Base-by-base conservation (phyloP, 2,797 vertebrate genomes). In the Siniperca scherzeri region DNA sequence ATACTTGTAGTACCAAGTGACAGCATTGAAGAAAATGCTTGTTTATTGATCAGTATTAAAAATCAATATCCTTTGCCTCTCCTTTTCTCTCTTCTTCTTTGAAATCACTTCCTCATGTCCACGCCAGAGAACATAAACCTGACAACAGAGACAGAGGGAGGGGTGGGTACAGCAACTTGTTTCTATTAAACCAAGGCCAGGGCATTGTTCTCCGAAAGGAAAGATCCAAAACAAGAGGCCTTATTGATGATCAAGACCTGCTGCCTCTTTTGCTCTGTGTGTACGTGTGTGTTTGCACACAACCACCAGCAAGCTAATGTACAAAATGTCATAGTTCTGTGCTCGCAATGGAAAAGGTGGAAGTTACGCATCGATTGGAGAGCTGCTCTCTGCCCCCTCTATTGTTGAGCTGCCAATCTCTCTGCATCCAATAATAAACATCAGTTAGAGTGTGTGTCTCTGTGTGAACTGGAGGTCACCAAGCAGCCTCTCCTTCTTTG, bases 371-470 rank as follows among this genome's bases (percentile, higher is more conserved):
- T 79, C 78, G 85, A 89, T 90, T 86, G 87, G 56, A 87, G 86
- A 64, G 27, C 59, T 75, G 72, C 83, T 77, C 87, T 83, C 69
- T 81, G 79, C 57, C 67, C 68, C 30, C 36, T 75, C 80, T 59
- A 80, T 89, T 91, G 87, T 89, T 74, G 25, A 82, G 74, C 84
- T 89, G 88, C 79, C 87, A 88, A 67, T 87, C 70, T 74, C 70
- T 71, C 74, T 59, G 68, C 57, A 70, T 80, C 59, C 73, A 77
- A 85, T 74, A 91, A 93, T 80, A 91, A 90, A 91, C 83, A 81
- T 17, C 33, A 59, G 78, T 48, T 5, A 11, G 64, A 62, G 68
- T 62, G 81, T 77, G 69, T 69, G 40, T 80, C 46, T 74, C 19
- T 66, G 62, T 75, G 56, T 74, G 82, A 88, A 57, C 68, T 4